A percentile compares a stretch with the other conserved stretches of the same genome.
Evolutionary conservation across 2,113 vertebrate genomes (phyloP).

Genomic region (Halichoerus grypus): DNA sequence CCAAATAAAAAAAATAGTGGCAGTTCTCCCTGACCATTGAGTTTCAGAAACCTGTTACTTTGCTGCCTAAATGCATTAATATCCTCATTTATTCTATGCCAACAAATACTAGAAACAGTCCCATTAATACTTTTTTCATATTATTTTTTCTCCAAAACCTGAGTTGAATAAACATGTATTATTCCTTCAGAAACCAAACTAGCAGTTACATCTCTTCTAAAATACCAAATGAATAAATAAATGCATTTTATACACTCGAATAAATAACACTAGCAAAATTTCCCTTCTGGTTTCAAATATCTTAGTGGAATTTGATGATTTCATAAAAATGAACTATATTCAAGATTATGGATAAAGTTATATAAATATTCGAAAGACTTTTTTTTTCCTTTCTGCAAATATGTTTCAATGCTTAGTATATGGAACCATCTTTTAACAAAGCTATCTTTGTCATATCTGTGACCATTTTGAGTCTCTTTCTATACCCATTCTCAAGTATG

Average conservation of each 20-base stretch:
- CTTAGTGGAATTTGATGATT: constrained; percentile 23
- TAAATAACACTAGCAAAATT: background rate
- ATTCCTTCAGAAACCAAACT: background rate
- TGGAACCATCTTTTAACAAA: background rate
- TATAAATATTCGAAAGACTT: constrained; percentile 43
- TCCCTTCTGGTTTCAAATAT: constrained; percentile 20
- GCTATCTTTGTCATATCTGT: background rate
- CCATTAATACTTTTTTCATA: background rate
- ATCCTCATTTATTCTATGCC: background rate
- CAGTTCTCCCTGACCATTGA: background rate
- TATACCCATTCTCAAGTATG: background rate
- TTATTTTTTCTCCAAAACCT: background rate
- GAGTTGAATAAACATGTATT: constrained; percentile 3
- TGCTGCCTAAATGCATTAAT: background rate
- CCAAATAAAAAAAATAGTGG: background rate
- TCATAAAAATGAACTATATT: constrained; percentile 32
- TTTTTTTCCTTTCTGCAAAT: background rate
- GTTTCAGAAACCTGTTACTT: constrained; percentile 5
- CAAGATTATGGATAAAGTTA: constrained; percentile 46
- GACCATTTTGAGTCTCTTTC: background rate
- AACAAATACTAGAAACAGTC: background rate
- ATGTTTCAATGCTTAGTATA: background rate
- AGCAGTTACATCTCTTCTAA: constrained; percentile 9
- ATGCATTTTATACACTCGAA: background rate
- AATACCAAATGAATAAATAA: constrained; percentile 43